A percentile compares a stretch with the other conserved stretches of the same genome.
These are phyloP conservation scores for Hermaeophaga mercurialis DNA, from an alignment of 2,888 invertebrate species.

Conservation along the genomic window DNA sequence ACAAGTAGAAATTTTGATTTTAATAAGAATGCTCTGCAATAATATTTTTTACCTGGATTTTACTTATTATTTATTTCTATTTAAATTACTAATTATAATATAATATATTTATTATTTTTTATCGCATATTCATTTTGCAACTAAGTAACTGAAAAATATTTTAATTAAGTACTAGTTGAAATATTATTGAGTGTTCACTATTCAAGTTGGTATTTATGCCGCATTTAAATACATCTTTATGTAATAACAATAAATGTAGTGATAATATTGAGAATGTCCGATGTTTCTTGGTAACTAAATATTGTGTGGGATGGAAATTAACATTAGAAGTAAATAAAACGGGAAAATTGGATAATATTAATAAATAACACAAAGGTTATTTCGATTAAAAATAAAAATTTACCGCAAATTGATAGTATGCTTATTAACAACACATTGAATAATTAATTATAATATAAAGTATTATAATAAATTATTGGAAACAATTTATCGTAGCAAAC, in stretches of 20 bases:
- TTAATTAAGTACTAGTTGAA: not conserved
- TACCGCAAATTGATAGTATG: constrained; percentile 2
- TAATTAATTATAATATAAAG: constrained; percentile 1
- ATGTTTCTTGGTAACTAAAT: not conserved
- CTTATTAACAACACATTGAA: not conserved
- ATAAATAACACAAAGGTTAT: constrained; percentile 11
- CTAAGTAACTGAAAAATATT: no score
- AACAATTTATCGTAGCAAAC: not conserved
- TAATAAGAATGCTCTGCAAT: no score
- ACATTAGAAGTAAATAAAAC: constrained; percentile 4
- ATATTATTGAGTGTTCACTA: constrained; percentile 3
- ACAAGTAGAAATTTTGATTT: no score
- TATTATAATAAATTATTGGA: no score
- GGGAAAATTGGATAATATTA: constrained; percentile 2
- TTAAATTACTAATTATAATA: no score
- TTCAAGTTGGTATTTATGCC: not conserved
- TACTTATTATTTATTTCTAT: no score
- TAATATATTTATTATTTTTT: no score
- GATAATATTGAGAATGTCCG: constrained; percentile 3
- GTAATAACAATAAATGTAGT: constrained; percentile 2
- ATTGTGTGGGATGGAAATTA: constrained; percentile 10
- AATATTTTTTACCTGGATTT: no score
- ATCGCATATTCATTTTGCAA: no score
- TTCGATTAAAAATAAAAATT: not conserved
- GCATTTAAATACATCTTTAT: constrained; percentile 4